Base-by-base conservation (phyloP, 2,888 invertebrate genomes). In the Petrolisthes manimaculis region DNA sequence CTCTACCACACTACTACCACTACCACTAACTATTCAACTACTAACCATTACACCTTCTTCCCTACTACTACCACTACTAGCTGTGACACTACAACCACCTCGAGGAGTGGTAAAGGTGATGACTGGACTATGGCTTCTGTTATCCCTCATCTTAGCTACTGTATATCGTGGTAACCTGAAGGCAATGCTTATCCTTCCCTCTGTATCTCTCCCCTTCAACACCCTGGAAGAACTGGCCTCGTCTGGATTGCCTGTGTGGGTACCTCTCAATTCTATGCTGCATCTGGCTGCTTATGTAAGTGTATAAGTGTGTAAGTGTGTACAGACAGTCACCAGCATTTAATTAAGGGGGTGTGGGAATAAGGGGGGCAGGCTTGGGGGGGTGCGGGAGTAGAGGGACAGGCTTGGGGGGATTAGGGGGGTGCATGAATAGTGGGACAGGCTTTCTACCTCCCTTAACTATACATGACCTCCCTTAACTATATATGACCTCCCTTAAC, bases 111-210 rank as follows among this genome's bases (percentile, higher is more conserved):
- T 84, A 56, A 74, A 54, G 56, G 24, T 75, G 5, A 8, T 75
- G 56, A 55, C 37, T 4, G 84, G 84, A 14, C 6, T 84, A 5
- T 84, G 84, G 84, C 18, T 84, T 8, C 21, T 84, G 56, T 6
- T 77, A 18, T 75, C 74, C 4, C 84, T 84, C 75, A 84, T 24
- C 75, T 14, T 84, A 37, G 56, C 3, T 37, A 84, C 56, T 14
- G 75, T 84, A 21, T 84, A 84, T 56, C 84, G 84, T 18, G 54
- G 74, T 56, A 84, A 84, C 84, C 84, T 84, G 37, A 84, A 84
- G 75, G 84, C 84, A 21, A 84, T 84, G 84, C 74, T 84, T 21
- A 84, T 84, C 61, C 55, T 84, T 75, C 84, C 84, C 55, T 55
- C 21, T 74, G 14, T 84, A 55, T 37, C 24, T 24, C 75, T 84